phyloP scores from a whole-genome alignment of 2,797 vertebrate species.

The Enteromius afrohamiltoni region DNA sequence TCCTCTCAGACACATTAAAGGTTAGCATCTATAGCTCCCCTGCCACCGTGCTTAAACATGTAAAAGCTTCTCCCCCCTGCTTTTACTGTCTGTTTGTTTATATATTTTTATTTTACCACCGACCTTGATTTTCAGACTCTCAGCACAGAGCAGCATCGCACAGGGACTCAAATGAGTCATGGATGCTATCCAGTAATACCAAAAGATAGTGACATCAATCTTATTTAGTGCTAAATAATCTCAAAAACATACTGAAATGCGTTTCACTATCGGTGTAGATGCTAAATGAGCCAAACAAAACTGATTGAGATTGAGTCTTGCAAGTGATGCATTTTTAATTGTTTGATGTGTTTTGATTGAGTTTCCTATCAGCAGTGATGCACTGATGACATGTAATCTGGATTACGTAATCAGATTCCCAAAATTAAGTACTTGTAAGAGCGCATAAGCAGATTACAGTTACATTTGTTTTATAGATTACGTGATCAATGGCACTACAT shows the following conservation, averaged over 20 bases:
- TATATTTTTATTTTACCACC: slow-evolving; percentile 69
- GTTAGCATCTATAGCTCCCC: slow-evolving; percentile 66
- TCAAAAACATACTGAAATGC: neutral
- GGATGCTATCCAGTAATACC: neutral
- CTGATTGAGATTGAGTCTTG: slow-evolving; percentile 33
- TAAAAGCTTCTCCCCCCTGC: slow-evolving; percentile 70
- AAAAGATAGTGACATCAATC: neutral
- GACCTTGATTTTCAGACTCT: slow-evolving; percentile 63
- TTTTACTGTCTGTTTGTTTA: slow-evolving; percentile 72
- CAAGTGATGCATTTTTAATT: neutral
- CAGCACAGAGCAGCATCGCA: slow-evolving; percentile 10
- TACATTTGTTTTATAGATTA: neutral
- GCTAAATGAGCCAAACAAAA: slow-evolving; percentile 65
- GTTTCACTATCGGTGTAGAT: slow-evolving; percentile 76
- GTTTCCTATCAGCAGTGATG: neutral
- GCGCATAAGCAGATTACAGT: neutral
- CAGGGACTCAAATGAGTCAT: neutral
- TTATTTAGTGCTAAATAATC: neutral
- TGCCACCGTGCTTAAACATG: slow-evolving; percentile 72
- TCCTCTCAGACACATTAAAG: slow-evolving; percentile 65
- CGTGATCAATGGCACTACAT: neutral
- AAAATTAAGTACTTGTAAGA: neutral
- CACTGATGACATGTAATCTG: neutral
- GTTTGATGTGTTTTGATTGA: neutral
- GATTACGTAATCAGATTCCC: neutral